phyloP scores from a whole-genome alignment of 2,113 vertebrate species.

The Morone saxatilis region DNA sequence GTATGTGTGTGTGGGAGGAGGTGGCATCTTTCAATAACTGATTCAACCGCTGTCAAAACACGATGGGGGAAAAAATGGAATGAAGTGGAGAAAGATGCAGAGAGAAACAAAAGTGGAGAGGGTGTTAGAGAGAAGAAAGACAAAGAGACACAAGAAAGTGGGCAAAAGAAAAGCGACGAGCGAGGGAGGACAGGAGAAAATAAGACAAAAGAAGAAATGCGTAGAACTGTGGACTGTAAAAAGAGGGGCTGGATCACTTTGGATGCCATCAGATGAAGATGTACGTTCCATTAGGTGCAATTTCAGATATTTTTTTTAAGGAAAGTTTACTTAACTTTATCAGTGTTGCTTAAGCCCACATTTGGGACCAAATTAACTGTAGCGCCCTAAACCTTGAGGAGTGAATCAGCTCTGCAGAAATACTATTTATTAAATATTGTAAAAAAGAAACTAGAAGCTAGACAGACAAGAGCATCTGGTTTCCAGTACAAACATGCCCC shows the following conservation, averaged over 20 bases:
- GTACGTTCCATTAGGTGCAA: background rate
- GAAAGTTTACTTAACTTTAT: background rate
- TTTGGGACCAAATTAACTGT: slow-evolving; percentile 11
- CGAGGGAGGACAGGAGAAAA: slow-evolving; percentile 29
- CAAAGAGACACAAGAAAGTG: slow-evolving; percentile 27
- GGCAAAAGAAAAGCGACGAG: slow-evolving; percentile 24
- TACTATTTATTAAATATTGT: slow-evolving; percentile 28
- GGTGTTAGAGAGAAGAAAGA: slow-evolving; percentile 33
- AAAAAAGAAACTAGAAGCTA: slow-evolving; percentile 48
- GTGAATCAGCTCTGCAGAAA: slow-evolving; percentile 38
- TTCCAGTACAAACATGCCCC: slow-evolving; percentile 77
- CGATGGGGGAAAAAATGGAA: slow-evolving; percentile 11
- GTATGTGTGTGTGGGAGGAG: slow-evolving; percentile 8
- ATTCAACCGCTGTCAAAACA: slow-evolving; percentile 66
- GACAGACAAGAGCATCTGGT: slow-evolving; percentile 76
- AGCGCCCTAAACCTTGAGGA: slow-evolving; percentile 7
- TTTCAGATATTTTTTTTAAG: background rate
- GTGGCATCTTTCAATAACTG: slow-evolving; percentile 56
- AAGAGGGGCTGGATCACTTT: background rate
- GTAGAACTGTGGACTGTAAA: slow-evolving; percentile 2
- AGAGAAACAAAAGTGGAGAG: slow-evolving; percentile 47
- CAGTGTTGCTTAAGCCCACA: background rate
- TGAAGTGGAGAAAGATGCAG: slow-evolving; percentile 22
- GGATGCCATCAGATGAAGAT: background rate
- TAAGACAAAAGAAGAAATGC: slow-evolving; percentile 8